These are phyloP conservation scores for Conops quadrifasciatus DNA, from an alignment of 2,888 invertebrate genomes.

Conservation along the genomic window DNA sequence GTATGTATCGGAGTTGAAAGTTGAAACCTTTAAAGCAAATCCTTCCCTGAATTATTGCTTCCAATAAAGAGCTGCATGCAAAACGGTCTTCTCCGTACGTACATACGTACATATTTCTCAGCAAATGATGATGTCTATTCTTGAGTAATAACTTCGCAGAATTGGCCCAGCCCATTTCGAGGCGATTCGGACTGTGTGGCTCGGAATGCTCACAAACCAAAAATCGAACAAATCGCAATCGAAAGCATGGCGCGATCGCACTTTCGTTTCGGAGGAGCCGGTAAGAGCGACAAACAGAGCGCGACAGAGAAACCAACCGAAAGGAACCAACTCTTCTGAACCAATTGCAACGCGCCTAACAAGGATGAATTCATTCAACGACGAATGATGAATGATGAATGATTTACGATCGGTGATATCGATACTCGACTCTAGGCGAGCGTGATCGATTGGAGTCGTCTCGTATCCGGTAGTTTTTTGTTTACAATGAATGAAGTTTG, in stretches of 20 bases:
- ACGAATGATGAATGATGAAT: too few species aligned
- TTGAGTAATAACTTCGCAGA: conserved; percentile 27
- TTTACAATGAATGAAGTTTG: conserved; percentile 25
- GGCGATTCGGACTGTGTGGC: neutral
- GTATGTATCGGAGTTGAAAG: too few species aligned
- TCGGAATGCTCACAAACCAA: neutral
- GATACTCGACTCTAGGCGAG: neutral
- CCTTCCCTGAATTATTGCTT: neutral
- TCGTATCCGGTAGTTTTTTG: conserved; percentile 31
- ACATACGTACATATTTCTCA: neutral
- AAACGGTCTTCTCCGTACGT: too few species aligned
- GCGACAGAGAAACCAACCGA: neutral
- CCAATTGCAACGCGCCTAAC: conserved; percentile 12
- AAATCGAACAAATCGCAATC: neutral
- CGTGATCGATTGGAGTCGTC: neutral
- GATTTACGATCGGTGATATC: conserved; percentile 18
- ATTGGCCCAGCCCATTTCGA: conserved; percentile 14
- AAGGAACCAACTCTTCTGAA: neutral
- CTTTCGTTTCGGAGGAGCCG: neutral
- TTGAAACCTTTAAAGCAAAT: neutral
- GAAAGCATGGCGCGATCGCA: neutral
- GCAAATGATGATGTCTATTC: conserved; percentile 31
- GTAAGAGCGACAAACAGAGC: neutral
- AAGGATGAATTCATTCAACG: conserved; percentile 6
- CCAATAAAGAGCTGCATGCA: conserved; percentile 1